Conservation (phyloP, 2,113 vertebrate genomes). For the Callipepla californica region DNA sequence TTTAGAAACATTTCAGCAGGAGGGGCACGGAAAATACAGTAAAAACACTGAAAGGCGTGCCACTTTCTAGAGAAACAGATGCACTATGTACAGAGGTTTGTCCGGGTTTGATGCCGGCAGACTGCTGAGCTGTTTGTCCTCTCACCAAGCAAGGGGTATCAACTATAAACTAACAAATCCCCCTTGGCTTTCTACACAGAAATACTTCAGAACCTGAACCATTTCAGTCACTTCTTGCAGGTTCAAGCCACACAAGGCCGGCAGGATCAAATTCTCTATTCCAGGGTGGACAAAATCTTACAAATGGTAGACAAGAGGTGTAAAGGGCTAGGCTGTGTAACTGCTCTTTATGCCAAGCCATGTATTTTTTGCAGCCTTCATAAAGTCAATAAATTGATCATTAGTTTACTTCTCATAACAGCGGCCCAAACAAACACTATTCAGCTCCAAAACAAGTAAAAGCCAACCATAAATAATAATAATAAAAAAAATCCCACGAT, state of each 20-base stretch:
- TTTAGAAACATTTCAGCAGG: not conserved
- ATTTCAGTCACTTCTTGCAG: not conserved
- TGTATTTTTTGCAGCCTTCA: not conserved
- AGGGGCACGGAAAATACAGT: not conserved
- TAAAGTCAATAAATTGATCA: not conserved
- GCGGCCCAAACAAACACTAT: rapidly evolving
- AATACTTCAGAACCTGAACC: not conserved
- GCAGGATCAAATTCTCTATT: not conserved
- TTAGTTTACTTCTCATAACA: not conserved
- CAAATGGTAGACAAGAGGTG: not conserved
- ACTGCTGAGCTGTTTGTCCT: not conserved
- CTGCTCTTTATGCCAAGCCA: not conserved
- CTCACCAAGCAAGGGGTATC: not conserved
- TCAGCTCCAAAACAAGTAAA: not conserved
- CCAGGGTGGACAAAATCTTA: not conserved
- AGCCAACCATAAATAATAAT: not conserved
- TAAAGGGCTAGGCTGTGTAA: not conserved
- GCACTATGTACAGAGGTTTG: not conserved
- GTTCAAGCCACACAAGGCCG: not conserved
- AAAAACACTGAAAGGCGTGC: not conserved
- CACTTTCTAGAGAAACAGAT: not conserved
- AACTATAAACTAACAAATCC: not conserved
- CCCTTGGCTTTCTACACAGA: not conserved
- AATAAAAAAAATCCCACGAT: not conserved
- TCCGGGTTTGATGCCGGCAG: not conserved